These are phyloP conservation scores for Polyergus mexicanus DNA, from an alignment of 1,140 invertebrate genomes.

Conservation along the genomic window DNA sequence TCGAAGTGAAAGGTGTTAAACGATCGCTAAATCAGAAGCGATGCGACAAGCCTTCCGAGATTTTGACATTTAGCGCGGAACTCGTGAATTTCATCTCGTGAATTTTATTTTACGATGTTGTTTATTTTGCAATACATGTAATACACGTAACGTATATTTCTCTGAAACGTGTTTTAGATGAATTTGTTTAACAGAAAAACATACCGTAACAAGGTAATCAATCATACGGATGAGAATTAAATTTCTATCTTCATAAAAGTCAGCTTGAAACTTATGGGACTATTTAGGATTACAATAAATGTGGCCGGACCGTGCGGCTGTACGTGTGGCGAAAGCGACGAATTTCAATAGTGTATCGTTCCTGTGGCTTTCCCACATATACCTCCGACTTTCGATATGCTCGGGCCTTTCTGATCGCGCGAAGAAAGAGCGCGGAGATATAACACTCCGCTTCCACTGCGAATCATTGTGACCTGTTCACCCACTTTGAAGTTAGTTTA, in stretches of 20 bases:
- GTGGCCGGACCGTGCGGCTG: conserved; percentile 28
- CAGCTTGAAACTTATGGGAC: conserved; percentile 12
- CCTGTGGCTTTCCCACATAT: conserved; percentile 63
- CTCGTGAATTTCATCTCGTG: background rate
- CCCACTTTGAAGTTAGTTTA: conserved; percentile 73
- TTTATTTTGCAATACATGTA: background rate
- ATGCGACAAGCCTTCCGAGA: background rate
- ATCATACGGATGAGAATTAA: background rate
- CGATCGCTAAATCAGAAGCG: background rate
- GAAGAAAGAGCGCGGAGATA: conserved; percentile 53
- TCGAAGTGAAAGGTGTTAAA: conserved; percentile 52
- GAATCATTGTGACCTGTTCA: conserved; percentile 77
- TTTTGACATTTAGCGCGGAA: conserved; percentile 31
- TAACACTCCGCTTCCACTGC: conserved; percentile 60
- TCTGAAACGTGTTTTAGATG: background rate
- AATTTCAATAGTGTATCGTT: conserved; percentile 74
- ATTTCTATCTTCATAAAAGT: background rate
- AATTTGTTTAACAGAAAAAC: background rate
- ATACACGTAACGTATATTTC: background rate
- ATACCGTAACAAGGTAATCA: background rate
- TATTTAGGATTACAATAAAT: background rate
- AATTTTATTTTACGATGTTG: conserved; percentile 11
- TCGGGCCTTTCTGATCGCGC: conserved; percentile 29
- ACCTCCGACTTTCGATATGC: conserved; percentile 61
- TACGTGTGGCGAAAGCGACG: conserved; percentile 53